Evolutionary conservation across 2,113 vertebrate species (phyloP), one percentile per base, ranked within the genome.

Genomic region (Chlamydotis undulata): DNA sequence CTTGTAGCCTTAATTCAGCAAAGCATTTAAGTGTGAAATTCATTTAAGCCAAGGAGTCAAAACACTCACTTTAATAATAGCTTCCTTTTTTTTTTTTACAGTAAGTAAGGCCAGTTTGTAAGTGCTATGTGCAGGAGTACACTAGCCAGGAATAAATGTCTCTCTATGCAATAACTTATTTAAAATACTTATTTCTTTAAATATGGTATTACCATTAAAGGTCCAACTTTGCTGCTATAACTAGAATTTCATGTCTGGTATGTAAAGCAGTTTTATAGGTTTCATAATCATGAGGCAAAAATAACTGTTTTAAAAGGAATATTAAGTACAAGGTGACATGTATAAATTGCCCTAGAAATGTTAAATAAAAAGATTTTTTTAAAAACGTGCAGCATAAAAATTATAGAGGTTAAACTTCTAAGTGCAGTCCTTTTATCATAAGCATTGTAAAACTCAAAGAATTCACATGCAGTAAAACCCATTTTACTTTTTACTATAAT

Each of bases 381-480:
- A 5, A 24, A 82, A 82, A 91, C 68, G 28, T 84, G 33, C 67
- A 89, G 85, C 19, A 50, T 89, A 94, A 96, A 93, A 88, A 95
- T 96, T 92, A 91, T 69, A 75, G 87, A 94, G 59, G 61, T 95
- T 70, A 94, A 95, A 50, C 89, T 60, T 88, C 7, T 67, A 94
- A 88, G 84, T 89, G 68, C 88, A 92, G 70, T 95, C 69, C 57
- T 77, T 96, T 90, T 91, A 65, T 83, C 90, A 92, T n/a, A 94
- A 41, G 85, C 63, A 86, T 81, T 89, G 35, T 95, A 92, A 95
- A 97, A 59, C 60, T 77, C 43, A 47, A 85, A 87, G 94, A 45
- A 90, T 96, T 96, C 91, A 83, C 19, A 14, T 82, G 89, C 57
- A 87, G 17, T 96, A 90, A 97, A 97, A 96, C 55, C 7, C 83